Percentiles rank a stretch among this genome's conserved stretches.
phyloP scores from a whole-genome alignment of 1,140 invertebrate genomes.

The Drosophila willistoni region DNA sequence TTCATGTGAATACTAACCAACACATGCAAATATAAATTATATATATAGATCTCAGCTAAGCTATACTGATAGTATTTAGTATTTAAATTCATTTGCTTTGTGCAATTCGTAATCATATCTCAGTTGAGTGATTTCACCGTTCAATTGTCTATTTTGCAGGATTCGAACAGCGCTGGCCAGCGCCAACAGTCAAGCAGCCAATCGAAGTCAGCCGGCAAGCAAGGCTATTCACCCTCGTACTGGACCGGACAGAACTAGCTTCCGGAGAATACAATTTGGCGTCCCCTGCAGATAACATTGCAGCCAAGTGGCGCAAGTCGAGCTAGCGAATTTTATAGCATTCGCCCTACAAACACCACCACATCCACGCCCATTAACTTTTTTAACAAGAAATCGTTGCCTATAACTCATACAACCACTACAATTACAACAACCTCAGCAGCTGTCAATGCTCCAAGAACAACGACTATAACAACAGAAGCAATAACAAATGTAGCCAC shows the following conservation, averaged over 20 bases:
- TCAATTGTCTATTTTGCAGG: slow-evolving; percentile 82
- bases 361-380: slow-evolving; percentile 65
- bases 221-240: slow-evolving; percentile 86
- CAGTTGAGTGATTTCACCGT: background rate
- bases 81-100: background rate
- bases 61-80: slow-evolving; percentile 4
- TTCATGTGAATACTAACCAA: slow-evolving; percentile 41
- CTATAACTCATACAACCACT: slow-evolving; percentile 38
- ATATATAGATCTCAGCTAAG: slow-evolving; percentile 27
- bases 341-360: slow-evolving; percentile 46
- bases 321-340: slow-evolving; percentile 63
- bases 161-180: slow-evolving; percentile 88
- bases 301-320: slow-evolving; percentile 39
- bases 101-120: background rate
- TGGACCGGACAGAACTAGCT: slow-evolving; percentile 86
- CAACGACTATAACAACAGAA: slow-evolving; percentile 21
- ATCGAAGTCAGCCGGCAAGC: slow-evolving; percentile 88
- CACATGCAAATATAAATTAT: slow-evolving; percentile 2
- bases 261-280: slow-evolving; percentile 73
- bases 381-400: slow-evolving; percentile 55
- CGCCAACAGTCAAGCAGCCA: slow-evolving; percentile 88
- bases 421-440: slow-evolving; percentile 42
- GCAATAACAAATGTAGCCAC: slow-evolving; percentile 21
- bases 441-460: slow-evolving; percentile 10
- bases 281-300: slow-evolving; percentile 61